phyloP scores from a whole-genome alignment of 2,113 vertebrate species.

The Corapipo altera region DNA sequence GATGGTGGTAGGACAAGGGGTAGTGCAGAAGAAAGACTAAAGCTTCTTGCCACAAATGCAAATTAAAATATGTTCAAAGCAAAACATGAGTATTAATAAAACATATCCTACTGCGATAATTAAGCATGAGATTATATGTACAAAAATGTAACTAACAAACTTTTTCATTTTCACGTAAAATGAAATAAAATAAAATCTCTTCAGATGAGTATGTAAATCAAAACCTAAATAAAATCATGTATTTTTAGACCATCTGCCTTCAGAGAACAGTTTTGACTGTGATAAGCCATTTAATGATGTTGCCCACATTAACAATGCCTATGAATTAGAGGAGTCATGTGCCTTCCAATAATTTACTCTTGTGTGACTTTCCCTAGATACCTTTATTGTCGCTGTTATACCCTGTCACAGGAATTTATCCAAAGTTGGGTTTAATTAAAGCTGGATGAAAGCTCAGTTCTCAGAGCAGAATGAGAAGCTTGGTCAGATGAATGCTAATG shows the following conservation, averaged over 20 bases:
- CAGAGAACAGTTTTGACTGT: background rate
- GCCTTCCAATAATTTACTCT: background rate
- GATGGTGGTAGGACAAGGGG: background rate
- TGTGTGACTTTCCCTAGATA: background rate
- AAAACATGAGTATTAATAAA: background rate
- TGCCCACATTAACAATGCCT: background rate
- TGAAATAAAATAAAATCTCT: background rate
- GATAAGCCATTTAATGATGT: constrained; percentile 1
- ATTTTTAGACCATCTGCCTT: constrained; percentile 23
- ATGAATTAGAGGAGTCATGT: background rate
- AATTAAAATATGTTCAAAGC: constrained; percentile 8
- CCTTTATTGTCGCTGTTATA: background rate
- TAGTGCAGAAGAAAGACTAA: background rate
- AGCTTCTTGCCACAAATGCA: background rate
- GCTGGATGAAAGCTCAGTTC: background rate
- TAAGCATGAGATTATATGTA: background rate
- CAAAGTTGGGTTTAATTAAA: background rate
- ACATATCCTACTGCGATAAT: background rate
- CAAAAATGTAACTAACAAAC: background rate
- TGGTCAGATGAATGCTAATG: background rate
- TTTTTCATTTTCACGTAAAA: background rate
- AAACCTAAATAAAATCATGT: constrained; percentile 6
- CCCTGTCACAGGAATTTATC: background rate
- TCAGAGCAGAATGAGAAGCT: background rate
- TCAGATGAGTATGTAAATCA: background rate